Conservation (phyloP, 1,140 invertebrate genomes). For the Calycopis cecrops region DNA sequence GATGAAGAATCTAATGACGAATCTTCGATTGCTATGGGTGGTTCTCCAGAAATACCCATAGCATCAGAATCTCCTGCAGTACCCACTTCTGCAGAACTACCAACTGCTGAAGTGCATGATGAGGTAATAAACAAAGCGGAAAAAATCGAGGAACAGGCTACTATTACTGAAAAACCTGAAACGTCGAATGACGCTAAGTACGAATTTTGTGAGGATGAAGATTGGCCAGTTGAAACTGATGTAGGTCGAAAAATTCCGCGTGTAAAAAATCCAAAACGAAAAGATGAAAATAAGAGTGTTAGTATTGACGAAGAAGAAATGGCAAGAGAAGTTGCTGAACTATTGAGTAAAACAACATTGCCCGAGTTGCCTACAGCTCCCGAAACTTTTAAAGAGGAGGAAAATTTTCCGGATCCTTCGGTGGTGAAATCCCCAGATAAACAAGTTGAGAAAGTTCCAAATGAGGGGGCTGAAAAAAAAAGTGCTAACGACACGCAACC, state of each 20-base stretch:
- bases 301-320: slow-evolving; percentile 69
- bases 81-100: slow-evolving; percentile 46
- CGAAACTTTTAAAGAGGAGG: slow-evolving; percentile 59
- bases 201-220: slow-evolving; percentile 77
- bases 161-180: slow-evolving; percentile 48
- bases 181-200: slow-evolving; percentile 65
- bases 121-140: slow-evolving; percentile 28
- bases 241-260: slow-evolving; percentile 73
- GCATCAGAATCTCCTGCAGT: slow-evolving; percentile 56
- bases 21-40: slow-evolving; percentile 40
- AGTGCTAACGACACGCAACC: slow-evolving; percentile 44
- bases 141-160: slow-evolving; percentile 47
- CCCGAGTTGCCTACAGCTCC: slow-evolving; percentile 71
- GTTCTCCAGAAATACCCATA: slow-evolving; percentile 69
- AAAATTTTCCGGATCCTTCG: slow-evolving; percentile 71
- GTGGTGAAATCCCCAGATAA: slow-evolving; percentile 69
- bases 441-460: slow-evolving; percentile 47
- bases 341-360: slow-evolving; percentile 75
- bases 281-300: slow-evolving; percentile 56
- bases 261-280: slow-evolving; percentile 60
- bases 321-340: slow-evolving; percentile 72
- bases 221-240: slow-evolving; percentile 65
- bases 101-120: slow-evolving; percentile 34
- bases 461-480: slow-evolving; percentile 35
- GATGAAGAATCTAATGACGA: slow-evolving; percentile 65